Base-by-base conservation (phyloP, 2,888 invertebrate genomes). In the Macrosiphum euphorbiae region DNA sequence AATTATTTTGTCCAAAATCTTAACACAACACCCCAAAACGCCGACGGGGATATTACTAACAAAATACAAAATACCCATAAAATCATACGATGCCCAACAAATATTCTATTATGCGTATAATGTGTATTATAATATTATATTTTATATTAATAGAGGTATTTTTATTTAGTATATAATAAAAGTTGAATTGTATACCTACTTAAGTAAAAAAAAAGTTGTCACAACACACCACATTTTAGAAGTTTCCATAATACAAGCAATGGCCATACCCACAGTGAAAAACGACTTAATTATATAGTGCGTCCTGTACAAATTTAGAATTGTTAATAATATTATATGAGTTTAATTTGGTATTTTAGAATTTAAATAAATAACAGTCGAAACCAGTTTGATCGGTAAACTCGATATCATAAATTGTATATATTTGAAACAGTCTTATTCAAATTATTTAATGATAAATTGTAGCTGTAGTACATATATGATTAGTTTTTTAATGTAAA, bases 351-450 rank as follows among this genome's bases (percentile, higher is more conserved):
- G 13, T 35, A 35, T 35, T 90, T 78, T 67, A 78, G 20, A 90
- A 90, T 90, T 78, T 50, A 67, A 90, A 50, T 78, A 78, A 90
- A 90, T 90, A 90, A 90, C 7, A 78, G 11, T 24, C 35, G 28
- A 78, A 90, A 47, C 50, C 78, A 50, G 78, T 90, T 90, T 67
- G 67, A 90, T 41, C n/a, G 16, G 47, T 28, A 10, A 67, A 90
- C 47, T 90, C 50, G 78, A 90, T 35, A 50, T 50, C 67, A 20
- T 47, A 89, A 47, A 90, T 67, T 67, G n/a, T 90, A 7, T 61
- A 11, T 88, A 35, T 78, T 78, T 58, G 55, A 88, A 35, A 58
- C 11, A 87, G n/a, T 87, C 50, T 50, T 88, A 88, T 88, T 88
- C 13, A 58, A 58, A 88, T 88, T 41, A 58, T 88, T 58, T 55